Evolutionary conservation across 2,113 vertebrate genomes (phyloP), one percentile per base, ranked within the genome.

Genomic region (Canis aureus): DNA sequence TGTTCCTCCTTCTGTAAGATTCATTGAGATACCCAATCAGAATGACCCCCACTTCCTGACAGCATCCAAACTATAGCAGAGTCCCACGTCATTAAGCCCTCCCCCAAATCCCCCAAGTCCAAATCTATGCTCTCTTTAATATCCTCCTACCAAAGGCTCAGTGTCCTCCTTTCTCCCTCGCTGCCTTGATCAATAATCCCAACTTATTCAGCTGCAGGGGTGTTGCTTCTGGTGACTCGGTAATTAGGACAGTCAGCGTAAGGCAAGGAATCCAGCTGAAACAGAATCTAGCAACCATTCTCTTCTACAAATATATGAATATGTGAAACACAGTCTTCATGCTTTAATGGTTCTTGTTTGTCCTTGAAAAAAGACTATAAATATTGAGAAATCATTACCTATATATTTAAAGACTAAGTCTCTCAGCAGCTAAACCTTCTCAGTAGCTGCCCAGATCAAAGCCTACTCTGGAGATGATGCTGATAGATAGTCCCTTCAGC

Each of bases 321-420:
- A 17, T 9, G 8, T 82, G 76, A 91, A 91, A 66, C 60, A 57
- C 53, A 25, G 29, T 23, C 57, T 73, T 86, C 74, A 12, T 87
- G 35, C 7, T 74, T 94, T 66, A 64, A 29, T 19, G 27, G 35
- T 5, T 81, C 35, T 59, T 53, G 29, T 76, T 66, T 88, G 57
- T 81, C 57, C 51, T 87, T 94, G 88, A 43, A 91, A 94, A 69
- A 91, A 29, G 49, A 35, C 16, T 11, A 80, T 81, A 87, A 73
- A 87, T 74, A 67, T 76, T 80, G 59, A 78, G 78, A 86, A 89
- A 81, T 43, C 20, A 66, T 35, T 67, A 51, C 51, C 8, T 5
- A 59, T n/a, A 59, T 91, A 51, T 64, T 84, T 86, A 81, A 91
- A 10, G 49, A 35, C 49, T 80, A 57, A 27, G 29, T 91, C 73